Evolutionary conservation across 2,113 vertebrate genomes (phyloP).

Genomic region (Nerophis ophidion): DNA sequence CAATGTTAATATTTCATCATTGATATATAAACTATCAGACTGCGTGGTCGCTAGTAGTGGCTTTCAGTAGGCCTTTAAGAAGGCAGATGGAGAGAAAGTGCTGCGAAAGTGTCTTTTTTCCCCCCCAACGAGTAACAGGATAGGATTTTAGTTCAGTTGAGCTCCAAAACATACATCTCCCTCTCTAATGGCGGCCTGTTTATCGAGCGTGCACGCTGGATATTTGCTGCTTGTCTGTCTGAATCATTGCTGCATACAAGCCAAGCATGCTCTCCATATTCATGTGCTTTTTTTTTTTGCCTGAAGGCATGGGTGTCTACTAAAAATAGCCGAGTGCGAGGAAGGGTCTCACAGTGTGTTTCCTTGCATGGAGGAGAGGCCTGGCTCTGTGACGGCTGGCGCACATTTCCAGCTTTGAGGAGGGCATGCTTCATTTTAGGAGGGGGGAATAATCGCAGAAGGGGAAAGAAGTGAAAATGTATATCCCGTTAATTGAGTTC

Average conservation of each 20-base stretch:
- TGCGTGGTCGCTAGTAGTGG: no score
- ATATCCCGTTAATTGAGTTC: conserved; percentile 6
- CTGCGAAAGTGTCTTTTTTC: background rate
- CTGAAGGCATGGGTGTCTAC: conserved; percentile 73
- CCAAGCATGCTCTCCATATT: conserved; percentile 73
- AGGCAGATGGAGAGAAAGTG: background rate
- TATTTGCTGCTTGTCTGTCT: conserved; percentile 60
- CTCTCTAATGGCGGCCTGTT: conserved; percentile 20
- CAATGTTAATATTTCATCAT: no score
- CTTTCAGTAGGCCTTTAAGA: no score
- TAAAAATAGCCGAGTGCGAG: conserved; percentile 75
- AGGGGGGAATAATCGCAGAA: conserved; percentile 45
- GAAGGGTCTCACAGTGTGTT: conserved; percentile 65
- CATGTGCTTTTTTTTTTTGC: conserved; percentile 69
- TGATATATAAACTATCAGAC: no score
- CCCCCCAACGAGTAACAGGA: background rate
- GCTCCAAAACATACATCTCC: background rate
- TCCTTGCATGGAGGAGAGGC: conserved; percentile 57
- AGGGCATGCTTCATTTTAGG: conserved; percentile 41
- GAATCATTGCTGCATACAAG: conserved; percentile 65
- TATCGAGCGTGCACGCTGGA: conserved; percentile 43
- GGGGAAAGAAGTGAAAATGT: conserved; percentile 32
- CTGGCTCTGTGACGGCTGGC: conserved; percentile 49
- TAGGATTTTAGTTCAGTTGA: background rate
- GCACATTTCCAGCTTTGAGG: conserved; percentile 57